Conservation (phyloP, 2,888 invertebrate genomes). For the Erebia palarica region DNA sequence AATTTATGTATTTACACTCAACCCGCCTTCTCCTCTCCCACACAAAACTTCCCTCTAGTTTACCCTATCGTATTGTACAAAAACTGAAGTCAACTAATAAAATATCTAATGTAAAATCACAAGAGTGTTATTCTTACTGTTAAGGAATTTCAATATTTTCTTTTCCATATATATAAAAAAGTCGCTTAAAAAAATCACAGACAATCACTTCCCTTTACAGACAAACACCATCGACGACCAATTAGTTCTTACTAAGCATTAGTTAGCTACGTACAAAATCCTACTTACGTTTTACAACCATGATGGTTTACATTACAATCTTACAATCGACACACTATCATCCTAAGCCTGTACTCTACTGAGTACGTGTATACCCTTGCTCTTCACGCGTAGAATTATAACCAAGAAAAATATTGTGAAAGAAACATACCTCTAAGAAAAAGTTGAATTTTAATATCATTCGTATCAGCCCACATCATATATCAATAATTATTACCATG, state of each 20-base stretch:
- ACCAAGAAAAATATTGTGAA: slow-evolving; percentile 23
- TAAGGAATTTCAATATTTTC: slow-evolving; percentile 70
- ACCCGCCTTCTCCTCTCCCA: slow-evolving; percentile 65
- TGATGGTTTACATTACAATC: slow-evolving; percentile 70
- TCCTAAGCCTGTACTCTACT: slow-evolving; percentile 57
- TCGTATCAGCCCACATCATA: slow-evolving; percentile 14
- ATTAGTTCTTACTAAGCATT: slow-evolving; percentile 76
- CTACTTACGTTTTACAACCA: slow-evolving; percentile 82
- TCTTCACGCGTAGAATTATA: slow-evolving; percentile 41
- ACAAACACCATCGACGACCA: slow-evolving; percentile 80
- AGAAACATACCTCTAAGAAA: slow-evolving; percentile 16
- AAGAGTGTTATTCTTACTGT: slow-evolving; percentile 83
- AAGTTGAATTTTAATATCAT: slow-evolving; percentile 31
- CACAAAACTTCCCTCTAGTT: slow-evolving; percentile 45
- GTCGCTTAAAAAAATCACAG: slow-evolving; percentile 84
- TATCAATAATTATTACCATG: not conserved
- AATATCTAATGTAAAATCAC: slow-evolving; percentile 81
- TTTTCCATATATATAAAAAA: slow-evolving; percentile 81
- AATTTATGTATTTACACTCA: slow-evolving; percentile 74
- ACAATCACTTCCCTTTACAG: slow-evolving; percentile 82
- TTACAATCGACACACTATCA: slow-evolving; percentile 61
- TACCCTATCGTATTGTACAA: slow-evolving; percentile 65
- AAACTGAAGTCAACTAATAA: slow-evolving; percentile 76
- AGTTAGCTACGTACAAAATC: slow-evolving; percentile 79
- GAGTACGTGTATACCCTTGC: slow-evolving; percentile 60